Base-by-base conservation (phyloP, 2,797 vertebrate genomes). In the Tokudaia muenninki region DNA sequence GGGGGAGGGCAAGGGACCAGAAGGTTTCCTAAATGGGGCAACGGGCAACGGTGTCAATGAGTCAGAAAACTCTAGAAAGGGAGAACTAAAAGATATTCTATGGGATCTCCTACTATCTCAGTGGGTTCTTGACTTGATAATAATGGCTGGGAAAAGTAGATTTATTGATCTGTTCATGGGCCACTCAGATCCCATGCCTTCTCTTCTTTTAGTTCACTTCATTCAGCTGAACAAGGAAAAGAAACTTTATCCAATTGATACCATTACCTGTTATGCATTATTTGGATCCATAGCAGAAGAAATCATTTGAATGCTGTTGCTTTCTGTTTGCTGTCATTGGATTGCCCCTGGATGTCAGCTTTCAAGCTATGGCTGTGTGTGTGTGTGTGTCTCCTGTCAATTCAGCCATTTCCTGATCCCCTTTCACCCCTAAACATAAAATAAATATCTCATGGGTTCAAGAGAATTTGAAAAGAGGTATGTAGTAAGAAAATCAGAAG, bases 201-300 rank as follows among this genome's bases (percentile, higher is more conserved):
- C 26, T 96, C 78, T 94, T 84, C 55, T 94, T 96, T 92, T 94
- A 96, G 87, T 96, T 84, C 91, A 91, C 94, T 95, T 95, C 91
- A 80, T 93, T 98, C 92, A 93, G 61, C 77, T 86, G 72, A 88
- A 92, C 77, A 96, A 95, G 97, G 90, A 87, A 97, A 97, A 96
- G 97, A 97, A 96, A 96, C 87, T 80, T 97, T 96, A 75, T 63
- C 14, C 34, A 47, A 90, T 91, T 78, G 84, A 92, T 94, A 96
- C 95, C 95, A 97, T 92, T 88, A 93, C 61, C 92, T 83, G 93
- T 94, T 97, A 82, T 96, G 74, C 90, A 82, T 94, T 93, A 74
- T 94, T 97, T 72, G 84, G 55, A 87, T 93, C 90, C 59, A 94
- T 88, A 97, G 67, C 93, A 80, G 95, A 97, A 34, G 55, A 96